phyloP scores from a whole-genome alignment of 2,113 vertebrate species.

The Amazona guildingii region DNA sequence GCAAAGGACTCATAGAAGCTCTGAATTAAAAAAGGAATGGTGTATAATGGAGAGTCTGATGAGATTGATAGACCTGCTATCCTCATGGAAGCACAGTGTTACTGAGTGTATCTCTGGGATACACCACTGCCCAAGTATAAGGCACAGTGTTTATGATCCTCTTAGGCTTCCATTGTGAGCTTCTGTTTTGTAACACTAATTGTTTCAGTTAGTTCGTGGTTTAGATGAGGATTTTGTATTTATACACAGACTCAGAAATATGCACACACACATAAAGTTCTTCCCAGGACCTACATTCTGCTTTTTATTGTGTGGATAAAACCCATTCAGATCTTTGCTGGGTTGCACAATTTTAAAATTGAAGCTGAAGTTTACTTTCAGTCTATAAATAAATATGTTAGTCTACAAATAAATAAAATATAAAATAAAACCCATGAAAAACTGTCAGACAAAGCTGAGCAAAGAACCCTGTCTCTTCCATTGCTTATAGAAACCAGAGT shows the following conservation, averaged over 20 bases:
- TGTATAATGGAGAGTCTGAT: background rate
- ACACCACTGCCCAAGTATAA: background rate
- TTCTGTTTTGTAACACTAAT: background rate
- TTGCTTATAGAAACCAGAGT: conserved; percentile 11
- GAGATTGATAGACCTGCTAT: background rate
- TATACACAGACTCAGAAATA: background rate
- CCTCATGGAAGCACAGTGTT: background rate
- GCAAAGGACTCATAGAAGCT: background rate
- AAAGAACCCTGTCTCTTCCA: background rate
- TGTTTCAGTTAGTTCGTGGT: background rate
- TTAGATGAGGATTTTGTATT: background rate
- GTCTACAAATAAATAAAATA: background rate
- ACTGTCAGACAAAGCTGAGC: background rate
- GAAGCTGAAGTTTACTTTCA: background rate
- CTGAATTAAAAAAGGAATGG: background rate
- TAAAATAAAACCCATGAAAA: background rate
- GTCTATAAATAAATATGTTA: background rate
- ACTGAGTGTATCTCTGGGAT: background rate
- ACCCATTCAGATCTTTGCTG: background rate
- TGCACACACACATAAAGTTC: background rate
- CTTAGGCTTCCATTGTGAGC: background rate
- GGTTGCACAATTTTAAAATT: background rate
- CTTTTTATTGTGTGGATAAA: background rate
- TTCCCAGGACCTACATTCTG: background rate
- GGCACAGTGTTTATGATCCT: background rate